Conservation (phyloP, 2,888 invertebrate species). For the Dryocosmus kuriphilus region DNA sequence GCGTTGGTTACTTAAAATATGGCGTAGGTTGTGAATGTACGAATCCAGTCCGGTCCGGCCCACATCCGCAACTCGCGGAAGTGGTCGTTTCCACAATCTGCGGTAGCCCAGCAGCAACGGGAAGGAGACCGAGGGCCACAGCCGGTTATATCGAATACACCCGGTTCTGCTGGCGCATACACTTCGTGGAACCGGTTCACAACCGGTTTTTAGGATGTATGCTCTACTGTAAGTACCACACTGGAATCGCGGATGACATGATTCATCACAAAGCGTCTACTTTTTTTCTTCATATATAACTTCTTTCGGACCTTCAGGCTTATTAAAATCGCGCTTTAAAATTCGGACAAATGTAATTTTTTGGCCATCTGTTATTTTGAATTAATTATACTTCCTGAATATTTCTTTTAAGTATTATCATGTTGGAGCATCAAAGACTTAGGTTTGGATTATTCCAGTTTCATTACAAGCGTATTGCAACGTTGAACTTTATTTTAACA, state of each 20-base stretch:
- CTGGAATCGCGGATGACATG: neutral
- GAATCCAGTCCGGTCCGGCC: constrained; percentile 69
- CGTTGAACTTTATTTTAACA: neutral
- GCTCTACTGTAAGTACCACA: neutral
- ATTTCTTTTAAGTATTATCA: too few species aligned
- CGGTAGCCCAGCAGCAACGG: constrained; percentile 57
- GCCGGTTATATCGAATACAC: constrained; percentile 60
- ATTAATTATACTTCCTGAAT: neutral
- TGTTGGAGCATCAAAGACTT: too few species aligned
- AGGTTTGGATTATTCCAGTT: neutral
- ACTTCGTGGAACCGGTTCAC: constrained; percentile 69
- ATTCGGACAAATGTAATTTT: neutral
- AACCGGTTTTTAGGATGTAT: constrained; percentile 69
- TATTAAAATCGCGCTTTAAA: neutral
- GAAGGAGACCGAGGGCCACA: constrained; percentile 60
- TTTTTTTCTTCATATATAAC: neutral
- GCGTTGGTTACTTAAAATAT: constrained; percentile 55
- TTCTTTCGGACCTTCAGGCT: neutral
- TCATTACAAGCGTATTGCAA: neutral
- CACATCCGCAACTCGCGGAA: constrained; percentile 69
- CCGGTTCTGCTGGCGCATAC: constrained; percentile 72
- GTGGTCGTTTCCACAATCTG: constrained; percentile 64
- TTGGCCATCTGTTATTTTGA: neutral
- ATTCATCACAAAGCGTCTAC: neutral
- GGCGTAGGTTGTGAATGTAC: constrained; percentile 61